Percentiles rank a stretch among this genome's conserved stretches.
Conservation (phyloP, 2,113 vertebrate species). For the Trachemys scripta region DNA sequence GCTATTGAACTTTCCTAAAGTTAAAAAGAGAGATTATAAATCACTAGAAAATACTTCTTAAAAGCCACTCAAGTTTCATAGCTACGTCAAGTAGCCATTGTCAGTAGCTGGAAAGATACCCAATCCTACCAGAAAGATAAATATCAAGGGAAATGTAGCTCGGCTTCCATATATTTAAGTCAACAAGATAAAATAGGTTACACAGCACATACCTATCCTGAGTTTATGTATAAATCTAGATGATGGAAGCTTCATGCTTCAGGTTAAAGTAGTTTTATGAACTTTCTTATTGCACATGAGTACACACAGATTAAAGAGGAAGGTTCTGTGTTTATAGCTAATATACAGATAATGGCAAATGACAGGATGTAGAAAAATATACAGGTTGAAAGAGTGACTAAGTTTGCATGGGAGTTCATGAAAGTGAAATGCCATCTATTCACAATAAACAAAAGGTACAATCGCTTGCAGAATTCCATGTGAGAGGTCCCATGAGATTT, state of each 20-base stretch:
- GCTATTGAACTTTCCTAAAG: neutral
- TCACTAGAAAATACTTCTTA: neutral
- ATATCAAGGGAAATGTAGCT: conserved; percentile 11
- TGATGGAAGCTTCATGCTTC: neutral
- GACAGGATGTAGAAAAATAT: neutral
- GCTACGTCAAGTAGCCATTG: neutral
- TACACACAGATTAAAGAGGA: neutral
- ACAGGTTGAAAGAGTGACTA: neutral
- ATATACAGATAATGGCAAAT: neutral
- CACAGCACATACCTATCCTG: neutral
- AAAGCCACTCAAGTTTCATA: neutral
- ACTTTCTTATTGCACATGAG: neutral
- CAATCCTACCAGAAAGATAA: conserved; percentile 15
- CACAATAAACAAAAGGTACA: conserved; percentile 3
- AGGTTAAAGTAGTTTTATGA: neutral
- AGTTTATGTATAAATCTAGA: neutral
- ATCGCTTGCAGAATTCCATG: conserved; percentile 4
- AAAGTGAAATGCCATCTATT: neutral
- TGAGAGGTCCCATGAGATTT: conserved; percentile 18
- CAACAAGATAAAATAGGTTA: conserved; percentile 7
- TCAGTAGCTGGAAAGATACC: conserved; percentile 2
- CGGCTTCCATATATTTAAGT: neutral
- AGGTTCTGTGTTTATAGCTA: neutral
- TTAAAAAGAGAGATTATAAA: neutral
- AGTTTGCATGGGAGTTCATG: conserved; percentile 20